Conservation (phyloP, 2,888 invertebrate genomes). For the Pelosia muscerda region DNA sequence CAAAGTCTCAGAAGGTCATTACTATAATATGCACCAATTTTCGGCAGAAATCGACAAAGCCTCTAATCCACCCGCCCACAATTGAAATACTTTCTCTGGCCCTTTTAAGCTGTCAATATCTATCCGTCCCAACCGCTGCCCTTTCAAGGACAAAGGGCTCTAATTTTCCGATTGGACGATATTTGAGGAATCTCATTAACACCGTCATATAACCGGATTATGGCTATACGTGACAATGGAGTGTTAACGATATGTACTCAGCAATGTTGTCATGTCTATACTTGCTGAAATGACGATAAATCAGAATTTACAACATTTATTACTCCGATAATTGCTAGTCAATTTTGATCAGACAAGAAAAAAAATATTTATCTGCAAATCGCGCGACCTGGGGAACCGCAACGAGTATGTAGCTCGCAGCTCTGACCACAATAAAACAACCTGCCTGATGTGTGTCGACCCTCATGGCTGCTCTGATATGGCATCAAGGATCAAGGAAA, state of each 20-base stretch:
- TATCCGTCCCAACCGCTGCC: constrained; percentile 12
- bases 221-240: constrained; percentile 32
- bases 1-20: not conserved
- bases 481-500: not conserved
- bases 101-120: constrained; percentile 22
- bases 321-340: not conserved
- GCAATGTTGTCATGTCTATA: not conserved
- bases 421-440: not conserved
- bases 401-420: not conserved
- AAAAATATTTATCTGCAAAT: not conserved
- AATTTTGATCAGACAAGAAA: not conserved
- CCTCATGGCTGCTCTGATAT: not conserved
- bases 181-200: constrained; percentile 56
- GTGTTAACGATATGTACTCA: not conserved
- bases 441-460: not conserved
- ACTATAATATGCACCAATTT: not conserved
- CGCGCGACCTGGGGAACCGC: not conserved
- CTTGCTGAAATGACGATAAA: not conserved
- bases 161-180: constrained; percentile 42
- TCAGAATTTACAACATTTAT: not conserved
- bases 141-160: constrained; percentile 33
- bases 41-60: constrained; percentile 3
- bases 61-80: constrained; percentile 4
- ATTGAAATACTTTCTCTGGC: constrained; percentile 1
- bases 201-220: constrained; percentile 49